A percentile compares a stretch with the other conserved stretches of the same genome.
phyloP scores from a whole-genome alignment of 1,140 invertebrate genomes.

The Rhopalosiphum maidis region DNA sequence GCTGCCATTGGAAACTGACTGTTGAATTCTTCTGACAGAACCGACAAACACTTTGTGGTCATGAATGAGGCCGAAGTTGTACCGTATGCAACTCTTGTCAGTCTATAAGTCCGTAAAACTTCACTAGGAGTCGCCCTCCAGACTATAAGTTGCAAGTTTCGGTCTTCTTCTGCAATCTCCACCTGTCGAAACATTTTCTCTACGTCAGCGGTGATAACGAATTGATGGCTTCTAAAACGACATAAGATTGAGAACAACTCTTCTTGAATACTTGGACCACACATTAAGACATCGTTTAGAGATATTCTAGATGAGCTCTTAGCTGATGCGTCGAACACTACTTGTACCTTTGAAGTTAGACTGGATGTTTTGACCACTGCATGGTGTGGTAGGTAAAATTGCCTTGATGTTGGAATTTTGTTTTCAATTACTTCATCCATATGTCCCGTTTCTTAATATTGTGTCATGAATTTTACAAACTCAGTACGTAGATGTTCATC shows the following conservation, averaged over 20 bases:
- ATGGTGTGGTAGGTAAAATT: background rate
- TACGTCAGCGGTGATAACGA: background rate
- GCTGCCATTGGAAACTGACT: background rate
- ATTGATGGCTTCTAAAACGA: background rate
- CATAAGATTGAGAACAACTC: background rate
- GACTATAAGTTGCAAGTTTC: background rate
- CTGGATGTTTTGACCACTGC: background rate
- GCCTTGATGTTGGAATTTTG: background rate
- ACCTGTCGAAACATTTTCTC: background rate
- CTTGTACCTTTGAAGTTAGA: background rate
- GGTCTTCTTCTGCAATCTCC: background rate
- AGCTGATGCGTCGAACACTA: too few species aligned
- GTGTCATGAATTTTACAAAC: background rate
- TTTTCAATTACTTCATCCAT: slow-evolving; percentile 1
- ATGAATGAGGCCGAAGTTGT: background rate
- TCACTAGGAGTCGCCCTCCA: background rate
- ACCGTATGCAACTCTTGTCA: too few species aligned
- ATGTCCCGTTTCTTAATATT: background rate
- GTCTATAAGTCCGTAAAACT: background rate
- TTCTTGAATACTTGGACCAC: background rate
- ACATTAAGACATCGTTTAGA: background rate
- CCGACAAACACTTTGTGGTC: background rate
- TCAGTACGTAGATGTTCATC: background rate
- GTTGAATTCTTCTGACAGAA: background rate
- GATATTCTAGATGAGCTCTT: background rate